phyloP scores from a whole-genome alignment of 2,797 vertebrate species.

The Melanotaenia parkinsoni region DNA sequence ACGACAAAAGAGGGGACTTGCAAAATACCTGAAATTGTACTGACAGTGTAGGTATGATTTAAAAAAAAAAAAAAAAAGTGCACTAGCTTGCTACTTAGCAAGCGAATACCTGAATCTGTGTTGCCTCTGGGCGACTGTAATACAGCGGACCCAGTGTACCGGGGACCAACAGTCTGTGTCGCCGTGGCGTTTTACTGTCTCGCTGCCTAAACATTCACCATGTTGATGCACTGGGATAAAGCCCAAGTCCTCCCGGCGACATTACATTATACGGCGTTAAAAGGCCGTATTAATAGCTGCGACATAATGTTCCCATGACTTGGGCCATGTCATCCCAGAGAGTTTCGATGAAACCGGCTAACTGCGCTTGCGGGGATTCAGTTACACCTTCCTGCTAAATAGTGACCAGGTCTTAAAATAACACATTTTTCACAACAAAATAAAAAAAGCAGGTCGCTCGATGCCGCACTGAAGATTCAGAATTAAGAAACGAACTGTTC shows the following conservation, averaged over 20 bases:
- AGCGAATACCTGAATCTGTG: conserved; percentile 28
- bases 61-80: neutral
- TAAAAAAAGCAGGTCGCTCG: neutral
- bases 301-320: conserved; percentile 71
- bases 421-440: neutral
- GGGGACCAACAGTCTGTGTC: neutral
- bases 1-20: conserved; percentile 3
- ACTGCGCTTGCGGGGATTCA: conserved; percentile 72
- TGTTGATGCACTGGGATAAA: conserved; percentile 7
- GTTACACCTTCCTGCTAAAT: conserved; percentile 71
- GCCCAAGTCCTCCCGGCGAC: conserved; percentile 19
- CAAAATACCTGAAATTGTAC: too few relatives aligned
- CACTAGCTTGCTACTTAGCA: conserved; percentile 23
- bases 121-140: conserved; percentile 43
- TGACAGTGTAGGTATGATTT: neutral
- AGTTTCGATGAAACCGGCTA: conserved; percentile 82
- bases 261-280: conserved; percentile 62
- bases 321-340: conserved; percentile 53
- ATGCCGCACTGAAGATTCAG: neutral
- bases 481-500: neutral
- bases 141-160: conserved; percentile 18
- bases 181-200: conserved; percentile 22
- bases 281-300: conserved; percentile 78
- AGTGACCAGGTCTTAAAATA: conserved; percentile 55
- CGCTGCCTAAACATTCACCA: conserved; percentile 1